Base-by-base conservation (phyloP, 2,888 invertebrate species). In the Euproctis similis region DNA sequence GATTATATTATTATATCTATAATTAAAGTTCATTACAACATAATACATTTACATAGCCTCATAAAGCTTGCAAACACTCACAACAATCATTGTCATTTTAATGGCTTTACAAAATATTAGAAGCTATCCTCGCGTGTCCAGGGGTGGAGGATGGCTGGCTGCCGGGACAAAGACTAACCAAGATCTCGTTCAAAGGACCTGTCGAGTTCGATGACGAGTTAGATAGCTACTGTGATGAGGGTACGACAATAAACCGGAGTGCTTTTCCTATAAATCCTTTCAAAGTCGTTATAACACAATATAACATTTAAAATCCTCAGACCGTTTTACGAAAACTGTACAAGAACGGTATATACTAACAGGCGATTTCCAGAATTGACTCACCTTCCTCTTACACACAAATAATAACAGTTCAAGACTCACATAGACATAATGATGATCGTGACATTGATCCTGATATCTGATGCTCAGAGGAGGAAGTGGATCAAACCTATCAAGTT, bases 401-500 rank as follows among this genome's bases (percentile, higher is more conserved):
- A 30, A 43, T 42, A 41, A 8, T 7, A 8, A 37, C 42, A 47
- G 37, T 36, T 36, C 39, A 37, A 40, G 39, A 44, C 40, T 39
- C 47, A 46, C 43, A 31, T 51, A 50, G 48, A 52, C 36, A 37
- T 44, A 41, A 24, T 41, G 37, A 39, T 25, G 28, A 39, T 39
- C 42, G 54, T 53, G 53, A 59, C 46, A 47, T 56, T 62, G 56
- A 60, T 54, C 64, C 60, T 81, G 76, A 75, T 66, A 52, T 58
- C 66, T 75, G 74, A 63, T 81, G 73, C 81, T 77, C 73, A 80
- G 78, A 82, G 85, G 87, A 86, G 76, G 92, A 94, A 87, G 90
- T 95, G 87, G 95, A 96, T 88, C 92, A 92, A 85, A 94, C 94
- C 81, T 96, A 96, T 87, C 95, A 95, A 88, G 95, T 95, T 76